Percentiles rank a stretch among this genome's conserved stretches.
Evolutionary conservation across 2,888 invertebrate species (phyloP).

Genomic region (Tenthredo mesomela): DNA sequence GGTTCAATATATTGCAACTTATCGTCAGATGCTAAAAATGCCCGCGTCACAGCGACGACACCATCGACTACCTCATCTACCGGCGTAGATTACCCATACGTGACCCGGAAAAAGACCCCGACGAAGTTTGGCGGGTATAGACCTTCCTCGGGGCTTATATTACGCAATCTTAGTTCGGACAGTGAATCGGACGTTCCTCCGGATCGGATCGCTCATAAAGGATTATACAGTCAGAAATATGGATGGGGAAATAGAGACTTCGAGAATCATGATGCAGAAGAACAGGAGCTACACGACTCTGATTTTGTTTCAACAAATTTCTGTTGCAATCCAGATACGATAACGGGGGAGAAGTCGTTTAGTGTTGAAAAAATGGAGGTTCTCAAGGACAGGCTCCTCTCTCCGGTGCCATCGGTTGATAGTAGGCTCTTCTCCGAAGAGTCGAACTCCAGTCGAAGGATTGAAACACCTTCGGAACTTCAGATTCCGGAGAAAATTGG

Average conservation of each 20-base stretch:
- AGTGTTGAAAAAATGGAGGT: neutral
- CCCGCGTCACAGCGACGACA: neutral
- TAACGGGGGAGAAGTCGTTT: neutral
- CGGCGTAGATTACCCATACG: slow-evolving; percentile 6
- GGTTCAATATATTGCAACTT: neutral
- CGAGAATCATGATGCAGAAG: neutral
- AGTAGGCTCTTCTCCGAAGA: neutral
- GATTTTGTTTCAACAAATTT: neutral
- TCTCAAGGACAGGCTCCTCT: neutral
- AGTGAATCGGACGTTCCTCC: slow-evolving; percentile 61
- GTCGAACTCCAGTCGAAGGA: neutral
- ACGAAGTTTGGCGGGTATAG: slow-evolving; percentile 59
- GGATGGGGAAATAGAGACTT: neutral
- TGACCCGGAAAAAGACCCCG: neutral
- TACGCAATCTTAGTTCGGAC: slow-evolving; percentile 64
- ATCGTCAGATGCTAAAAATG: neutral
- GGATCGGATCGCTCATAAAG: neutral
- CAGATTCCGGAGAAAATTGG: neutral
- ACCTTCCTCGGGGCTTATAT: slow-evolving; percentile 55
- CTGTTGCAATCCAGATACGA: neutral
- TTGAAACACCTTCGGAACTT: slow-evolving; percentile 4
- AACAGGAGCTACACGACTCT: neutral
- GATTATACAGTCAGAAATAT: neutral
- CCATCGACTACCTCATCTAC: neutral
- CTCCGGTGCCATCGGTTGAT: neutral